A percentile compares a stretch with the other conserved stretches of the same genome.
These are phyloP conservation scores for Timema podura DNA, from an alignment of 2,888 invertebrate genomes.

Conservation along the genomic window DNA sequence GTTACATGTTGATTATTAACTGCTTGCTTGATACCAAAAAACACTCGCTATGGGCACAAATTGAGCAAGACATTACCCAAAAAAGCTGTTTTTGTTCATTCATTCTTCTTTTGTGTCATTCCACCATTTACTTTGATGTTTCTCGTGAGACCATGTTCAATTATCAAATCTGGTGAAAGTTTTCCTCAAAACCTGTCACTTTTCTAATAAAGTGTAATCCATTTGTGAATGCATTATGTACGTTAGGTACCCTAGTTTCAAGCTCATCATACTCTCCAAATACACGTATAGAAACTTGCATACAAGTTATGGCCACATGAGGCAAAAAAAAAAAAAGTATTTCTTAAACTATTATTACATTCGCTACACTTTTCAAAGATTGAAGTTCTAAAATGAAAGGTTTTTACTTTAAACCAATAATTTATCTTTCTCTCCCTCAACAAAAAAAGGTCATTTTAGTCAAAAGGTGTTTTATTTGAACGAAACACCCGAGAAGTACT, in stretches of 20 bases:
- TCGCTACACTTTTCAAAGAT: no score
- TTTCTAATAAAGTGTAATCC: slow-evolving; percentile 3
- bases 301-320: slow-evolving; percentile 7
- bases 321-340: slow-evolving; percentile 1
- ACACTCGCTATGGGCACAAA: slow-evolving; percentile 11
- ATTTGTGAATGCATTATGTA: background rate
- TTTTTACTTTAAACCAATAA: no score
- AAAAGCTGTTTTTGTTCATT: slow-evolving; percentile 7
- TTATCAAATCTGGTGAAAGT: slow-evolving; percentile 7
- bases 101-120: slow-evolving; percentile 10
- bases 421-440: no score
- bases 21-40: slow-evolving; percentile 5
- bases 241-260: background rate
- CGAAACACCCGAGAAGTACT: no score
- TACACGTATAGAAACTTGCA: background rate
- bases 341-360: background rate
- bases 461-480: no score
- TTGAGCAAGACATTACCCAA: slow-evolving; percentile 6
- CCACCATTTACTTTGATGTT: slow-evolving; percentile 11
- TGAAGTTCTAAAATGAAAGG: no score
- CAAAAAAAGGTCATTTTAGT: no score
- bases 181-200: slow-evolving; percentile 7
- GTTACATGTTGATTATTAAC: slow-evolving; percentile 11
- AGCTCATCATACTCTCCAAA: slow-evolving; percentile 5
- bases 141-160: slow-evolving; percentile 7